Evolutionary conservation across 2,113 vertebrate species (phyloP), one percentile per base, ranked within the genome.

Genomic region (Malurus cyaneus): DNA sequence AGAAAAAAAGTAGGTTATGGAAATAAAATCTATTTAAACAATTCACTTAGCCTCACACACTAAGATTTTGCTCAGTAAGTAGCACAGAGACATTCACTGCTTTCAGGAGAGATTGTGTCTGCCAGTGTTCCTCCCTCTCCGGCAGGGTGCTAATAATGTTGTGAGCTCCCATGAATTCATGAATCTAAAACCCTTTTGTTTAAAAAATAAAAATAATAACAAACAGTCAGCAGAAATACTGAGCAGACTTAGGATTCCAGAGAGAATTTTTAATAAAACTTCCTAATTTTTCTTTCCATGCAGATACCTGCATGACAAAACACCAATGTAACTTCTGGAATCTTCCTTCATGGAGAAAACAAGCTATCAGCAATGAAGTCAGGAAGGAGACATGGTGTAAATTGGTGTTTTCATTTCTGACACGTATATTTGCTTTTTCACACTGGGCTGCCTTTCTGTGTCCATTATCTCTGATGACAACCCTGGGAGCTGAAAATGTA

Each of bases 361-460:
- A 82, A 89, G 39, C 54, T 59, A 54, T 24, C 23, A 52, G 50
- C 8, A 14, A 83, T 50, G 44, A 62, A 80, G 87, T 85, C 59
- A 86, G 79, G 66, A 85, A 73, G 66, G 44, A 94, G 79, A 77
- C 13, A 32, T 25, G 26, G 18, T 47, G 62, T 69, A 89, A 94
- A 91, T 32, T 69, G 64, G 25, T 85, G 26, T 77, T 92, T 94
- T 85, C 14, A 28, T 89, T 88, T 82, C 70, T 89, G 74, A 88
- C 21, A 17, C 18, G 25, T 32, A 31, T 52, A 62, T 94, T 93
- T 94, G 54, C 59, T 92, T 91, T 89, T 82, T 86, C 87, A 87
- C 1, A 9, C 42, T 85, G 39, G 18, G 66, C 50, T 94, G 65
- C 39, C 46, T 71, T 88, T 85, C 87, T 39, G 59, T 80, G 66